phyloP scores from a whole-genome alignment of 2,113 vertebrate species.

The Syrrhaptes paradoxus region DNA sequence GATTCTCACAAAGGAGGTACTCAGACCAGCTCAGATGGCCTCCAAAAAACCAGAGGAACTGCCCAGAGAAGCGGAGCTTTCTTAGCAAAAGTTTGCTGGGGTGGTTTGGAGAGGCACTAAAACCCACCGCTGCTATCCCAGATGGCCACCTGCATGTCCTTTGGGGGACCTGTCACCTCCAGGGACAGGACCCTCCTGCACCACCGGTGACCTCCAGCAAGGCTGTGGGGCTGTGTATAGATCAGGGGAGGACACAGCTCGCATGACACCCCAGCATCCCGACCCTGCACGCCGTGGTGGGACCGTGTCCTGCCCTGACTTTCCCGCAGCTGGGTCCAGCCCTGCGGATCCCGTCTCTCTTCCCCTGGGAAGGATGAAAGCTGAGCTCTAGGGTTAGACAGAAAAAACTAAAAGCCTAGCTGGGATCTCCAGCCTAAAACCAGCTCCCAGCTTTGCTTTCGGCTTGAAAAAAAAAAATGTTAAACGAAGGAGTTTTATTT shows the following conservation, averaged over 20 bases:
- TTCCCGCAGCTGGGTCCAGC: not conserved
- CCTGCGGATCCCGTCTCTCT: not conserved
- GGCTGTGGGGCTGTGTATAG: not conserved
- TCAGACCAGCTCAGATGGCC: not conserved
- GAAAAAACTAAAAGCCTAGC: not conserved
- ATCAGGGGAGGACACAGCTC: not conserved
- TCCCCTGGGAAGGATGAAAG: not conserved
- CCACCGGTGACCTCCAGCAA: not conserved
- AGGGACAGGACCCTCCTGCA: not conserved
- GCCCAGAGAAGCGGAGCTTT: not conserved
- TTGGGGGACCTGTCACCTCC: not conserved
- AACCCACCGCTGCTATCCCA: not conserved
- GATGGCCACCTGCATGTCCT: too few species aligned
- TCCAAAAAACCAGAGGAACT: not conserved
- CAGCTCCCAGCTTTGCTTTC: fast-evolving
- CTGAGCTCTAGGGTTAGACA: not conserved
- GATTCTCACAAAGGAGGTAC: not conserved
- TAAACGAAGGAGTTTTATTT: not conserved
- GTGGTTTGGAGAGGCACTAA: not conserved
- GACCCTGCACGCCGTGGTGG: too few species aligned
- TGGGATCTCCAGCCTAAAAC: fast-evolving
- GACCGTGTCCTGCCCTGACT: not conserved
- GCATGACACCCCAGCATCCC: not conserved
- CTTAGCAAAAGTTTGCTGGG: fast-evolving
- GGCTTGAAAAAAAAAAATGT: not conserved